Evolutionary conservation across 2,888 invertebrate genomes (phyloP), one percentile per base, ranked within the genome.

Genomic region (Acanthoscelides obtectus): DNA sequence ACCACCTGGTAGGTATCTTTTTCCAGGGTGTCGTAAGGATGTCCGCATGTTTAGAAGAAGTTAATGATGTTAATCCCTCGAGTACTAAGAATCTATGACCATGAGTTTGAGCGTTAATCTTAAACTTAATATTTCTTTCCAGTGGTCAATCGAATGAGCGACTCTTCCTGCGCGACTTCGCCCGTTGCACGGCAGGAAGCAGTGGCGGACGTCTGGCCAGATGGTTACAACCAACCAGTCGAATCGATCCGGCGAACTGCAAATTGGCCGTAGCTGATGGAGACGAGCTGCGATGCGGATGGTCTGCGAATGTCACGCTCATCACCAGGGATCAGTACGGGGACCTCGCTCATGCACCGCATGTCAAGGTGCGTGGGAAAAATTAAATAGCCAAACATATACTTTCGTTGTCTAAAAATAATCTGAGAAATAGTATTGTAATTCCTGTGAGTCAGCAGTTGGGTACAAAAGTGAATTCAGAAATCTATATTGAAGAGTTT

Each of bases 181-280:
- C 99, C 69, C 90, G 92, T 45, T 95, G 96, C 72, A 92, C 92
- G 0, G 91, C 94, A 21, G 94, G 94, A 12, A 90, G 91, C 0
- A 91, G 92, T 80, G 98, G 99, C 0, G 98, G 97, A 3, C 89
- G 98, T 70, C 87, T 99, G 76, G 97, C 98, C 0, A 92, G 95
- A 82, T 99, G 98, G 98, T 87, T 99, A 72, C 96, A 97, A 82
- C 97, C 97, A 0, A 95, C 96, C 80, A 92, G 97, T 22, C 93
- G 94, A 77, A 93, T 98, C 68, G 98, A 98, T 86, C 95, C 97
- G 0, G 85, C 90, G 73, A 93, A 93, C 82, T 97, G 96, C 84
- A 95, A 96, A 85, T 90, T 97, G 71, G 87, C 93, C 74, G 92
- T 93, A 79, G 92, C 93, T 45, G 86, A 90, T 70, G 25, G 25